These are phyloP conservation scores for Heliopora coerulea DNA, from an alignment of 92 coral and sea anemone genomes.

Conservation along the genomic window DNA sequence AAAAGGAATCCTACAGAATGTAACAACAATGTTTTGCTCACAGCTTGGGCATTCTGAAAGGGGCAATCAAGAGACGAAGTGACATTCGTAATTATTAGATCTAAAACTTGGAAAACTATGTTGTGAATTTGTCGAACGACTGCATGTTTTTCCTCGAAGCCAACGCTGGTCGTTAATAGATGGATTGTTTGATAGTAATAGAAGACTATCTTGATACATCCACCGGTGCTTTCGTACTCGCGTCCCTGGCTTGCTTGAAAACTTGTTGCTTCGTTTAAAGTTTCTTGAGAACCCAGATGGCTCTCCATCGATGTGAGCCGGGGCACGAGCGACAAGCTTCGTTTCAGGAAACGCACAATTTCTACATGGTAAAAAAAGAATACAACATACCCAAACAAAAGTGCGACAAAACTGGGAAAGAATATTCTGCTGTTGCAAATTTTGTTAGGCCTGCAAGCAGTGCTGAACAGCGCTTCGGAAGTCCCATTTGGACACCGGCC, in stretches of 20 bases:
- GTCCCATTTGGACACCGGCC: conserved; percentile 19
- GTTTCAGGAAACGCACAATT: not conserved
- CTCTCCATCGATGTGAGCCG: not conserved
- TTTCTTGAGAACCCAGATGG: not conserved
- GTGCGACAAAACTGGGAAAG: not conserved
- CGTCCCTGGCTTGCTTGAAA: not conserved
- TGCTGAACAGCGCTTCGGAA: conserved; percentile 8
- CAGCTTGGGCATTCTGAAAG: not conserved
- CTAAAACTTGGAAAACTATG: not conserved
- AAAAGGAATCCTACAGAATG: conserved; percentile 12
- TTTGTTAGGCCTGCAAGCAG: conserved; percentile 4
- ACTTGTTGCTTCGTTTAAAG: not conserved
- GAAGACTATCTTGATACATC: conserved; percentile 11
- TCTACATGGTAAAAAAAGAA: conserved; percentile 16
- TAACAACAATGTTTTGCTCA: not conserved
- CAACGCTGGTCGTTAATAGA: conserved; percentile 1
- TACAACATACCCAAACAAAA: not conserved
- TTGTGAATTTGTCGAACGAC: not conserved
- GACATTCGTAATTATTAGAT: not conserved
- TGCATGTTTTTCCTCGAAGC: conserved; percentile 2
- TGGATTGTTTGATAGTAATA: conserved; percentile 22
- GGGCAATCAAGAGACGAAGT: conserved; percentile 15
- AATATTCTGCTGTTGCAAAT: not conserved
- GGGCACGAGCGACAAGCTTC: not conserved
- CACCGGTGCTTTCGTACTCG: not conserved